These are phyloP conservation scores for Pipistrellus nathusii DNA, from an alignment of 2,797 vertebrate species.

Conservation along the genomic window DNA sequence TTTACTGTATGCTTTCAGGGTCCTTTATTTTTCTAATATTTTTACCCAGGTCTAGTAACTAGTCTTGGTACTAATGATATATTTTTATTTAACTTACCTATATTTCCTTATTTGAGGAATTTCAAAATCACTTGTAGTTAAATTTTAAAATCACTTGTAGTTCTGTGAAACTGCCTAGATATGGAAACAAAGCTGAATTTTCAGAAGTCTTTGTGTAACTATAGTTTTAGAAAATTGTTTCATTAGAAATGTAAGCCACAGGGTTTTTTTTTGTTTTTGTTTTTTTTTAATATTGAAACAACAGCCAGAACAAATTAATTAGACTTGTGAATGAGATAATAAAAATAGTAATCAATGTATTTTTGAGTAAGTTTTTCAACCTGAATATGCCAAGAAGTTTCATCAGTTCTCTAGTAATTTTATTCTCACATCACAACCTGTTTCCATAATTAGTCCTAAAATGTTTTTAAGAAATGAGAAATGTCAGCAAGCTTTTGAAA, in stretches of 20 bases:
- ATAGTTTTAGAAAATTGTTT: background rate
- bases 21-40: background rate
- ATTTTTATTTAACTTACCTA: background rate
- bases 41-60: background rate
- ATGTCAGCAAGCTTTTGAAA: constrained; percentile 1
- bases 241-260: background rate
- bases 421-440: background rate
- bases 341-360: background rate
- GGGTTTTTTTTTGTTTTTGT: background rate
- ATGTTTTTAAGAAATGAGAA: background rate
- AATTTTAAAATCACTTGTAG: background rate
- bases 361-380: constrained; percentile 14
- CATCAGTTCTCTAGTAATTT: background rate
- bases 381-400: background rate
- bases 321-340: constrained; percentile 17
- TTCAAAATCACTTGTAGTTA: constrained; percentile 17
- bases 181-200: background rate
- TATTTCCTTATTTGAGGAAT: background rate
- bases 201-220: background rate
- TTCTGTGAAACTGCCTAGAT: background rate
- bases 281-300: background rate
- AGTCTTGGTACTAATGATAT: background rate
- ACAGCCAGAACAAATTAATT: constrained; percentile 27
- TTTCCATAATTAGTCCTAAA: background rate
- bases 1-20: background rate